Percentiles rank a stretch among this genome's conserved stretches.
phyloP scores from a whole-genome alignment of 2,113 vertebrate species.

The Brienomyrus brachyistius region DNA sequence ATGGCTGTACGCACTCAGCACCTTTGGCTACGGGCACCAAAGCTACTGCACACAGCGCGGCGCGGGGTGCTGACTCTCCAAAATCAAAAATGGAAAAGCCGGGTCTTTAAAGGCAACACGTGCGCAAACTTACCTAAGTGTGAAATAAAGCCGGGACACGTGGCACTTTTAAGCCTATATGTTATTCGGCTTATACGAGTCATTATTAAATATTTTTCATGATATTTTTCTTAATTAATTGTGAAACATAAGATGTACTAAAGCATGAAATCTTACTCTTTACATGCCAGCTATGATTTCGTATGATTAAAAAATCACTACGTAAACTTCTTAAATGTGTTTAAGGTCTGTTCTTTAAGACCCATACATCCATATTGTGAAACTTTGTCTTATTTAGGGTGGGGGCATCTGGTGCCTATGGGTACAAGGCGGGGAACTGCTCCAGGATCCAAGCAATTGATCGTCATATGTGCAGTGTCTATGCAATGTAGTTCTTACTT shows the following conservation, averaged over 20 bases:
- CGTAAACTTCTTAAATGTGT: neutral
- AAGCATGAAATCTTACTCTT: neutral
- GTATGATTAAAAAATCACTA: neutral
- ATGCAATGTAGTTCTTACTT: too few species aligned
- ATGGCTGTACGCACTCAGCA: slow-evolving; percentile 2
- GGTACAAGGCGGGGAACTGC: too few species aligned
- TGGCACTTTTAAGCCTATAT: neutral
- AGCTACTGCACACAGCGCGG: neutral
- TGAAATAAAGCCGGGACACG: neutral
- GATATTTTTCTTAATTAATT: neutral
- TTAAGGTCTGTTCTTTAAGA: neutral
- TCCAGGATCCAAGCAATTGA: too few species aligned
- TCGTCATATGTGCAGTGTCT: too few species aligned
- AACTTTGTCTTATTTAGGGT: neutral
- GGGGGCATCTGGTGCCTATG: neutral
- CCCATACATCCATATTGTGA: neutral
- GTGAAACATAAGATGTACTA: neutral
- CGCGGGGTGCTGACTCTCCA: neutral
- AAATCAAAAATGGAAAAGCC: neutral
- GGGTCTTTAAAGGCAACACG: neutral
- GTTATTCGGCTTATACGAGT: neutral
- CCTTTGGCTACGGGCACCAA: neutral
- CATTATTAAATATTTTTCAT: neutral
- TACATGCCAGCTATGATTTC: neutral
- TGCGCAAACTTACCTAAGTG: neutral